Evolutionary conservation across 2,797 vertebrate species (phyloP).

Genomic region (Clarias fuscus): DNA sequence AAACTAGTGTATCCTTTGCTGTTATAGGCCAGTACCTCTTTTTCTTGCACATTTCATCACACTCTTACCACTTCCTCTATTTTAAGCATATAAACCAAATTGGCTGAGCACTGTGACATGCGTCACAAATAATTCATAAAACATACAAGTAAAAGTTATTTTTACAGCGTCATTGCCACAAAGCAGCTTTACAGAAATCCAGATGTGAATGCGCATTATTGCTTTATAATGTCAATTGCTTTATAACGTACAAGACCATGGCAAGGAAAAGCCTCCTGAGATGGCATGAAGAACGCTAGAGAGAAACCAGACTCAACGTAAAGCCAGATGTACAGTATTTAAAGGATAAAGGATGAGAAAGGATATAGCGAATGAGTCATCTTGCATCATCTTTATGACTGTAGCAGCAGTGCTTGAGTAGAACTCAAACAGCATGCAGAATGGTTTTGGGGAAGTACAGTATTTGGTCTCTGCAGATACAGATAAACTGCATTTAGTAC

Average conservation of each 20-base stretch:
- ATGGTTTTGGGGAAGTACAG: neutral
- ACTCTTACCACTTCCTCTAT: neutral
- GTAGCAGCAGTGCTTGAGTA: neutral
- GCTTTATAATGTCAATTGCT: neutral
- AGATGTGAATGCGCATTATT: neutral
- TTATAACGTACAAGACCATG: neutral
- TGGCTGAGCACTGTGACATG: neutral
- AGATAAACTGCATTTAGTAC: neutral
- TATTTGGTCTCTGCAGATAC: constrained; percentile 9
- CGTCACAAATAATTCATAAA: neutral
- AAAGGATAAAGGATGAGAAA: neutral
- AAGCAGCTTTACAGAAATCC: neutral
- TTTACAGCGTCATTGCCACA: too few species aligned
- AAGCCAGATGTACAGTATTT: neutral
- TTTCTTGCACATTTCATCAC: neutral
- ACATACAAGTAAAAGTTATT: neutral
- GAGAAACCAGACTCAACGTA: neutral
- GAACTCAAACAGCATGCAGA: neutral
- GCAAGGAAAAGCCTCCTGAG: neutral
- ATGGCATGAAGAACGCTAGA: neutral
- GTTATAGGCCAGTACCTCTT: neutral
- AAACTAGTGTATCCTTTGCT: too few species aligned
- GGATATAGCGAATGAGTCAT: neutral
- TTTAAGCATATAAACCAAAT: neutral
- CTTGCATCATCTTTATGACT: neutral